These are phyloP conservation scores for Catostomus latipinnis DNA, from an alignment of 2,797 vertebrate species.

Conservation along the genomic window DNA sequence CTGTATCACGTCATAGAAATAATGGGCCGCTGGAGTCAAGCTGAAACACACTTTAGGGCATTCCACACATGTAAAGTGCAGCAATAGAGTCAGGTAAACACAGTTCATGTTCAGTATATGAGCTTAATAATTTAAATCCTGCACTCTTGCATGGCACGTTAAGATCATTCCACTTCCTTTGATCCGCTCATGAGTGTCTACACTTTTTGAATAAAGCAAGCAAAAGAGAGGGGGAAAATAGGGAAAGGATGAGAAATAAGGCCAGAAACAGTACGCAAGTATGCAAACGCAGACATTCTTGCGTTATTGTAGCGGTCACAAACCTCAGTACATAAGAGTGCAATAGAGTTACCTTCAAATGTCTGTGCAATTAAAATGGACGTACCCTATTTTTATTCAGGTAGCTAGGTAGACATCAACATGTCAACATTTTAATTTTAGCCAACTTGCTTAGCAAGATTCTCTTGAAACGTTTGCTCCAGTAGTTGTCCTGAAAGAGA, in stretches of 20 bases:
- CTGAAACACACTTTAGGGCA: slow-evolving; percentile 36
- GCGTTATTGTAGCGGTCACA: too few relatives aligned
- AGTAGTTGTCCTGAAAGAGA: too few relatives aligned
- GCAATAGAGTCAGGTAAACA: slow-evolving; percentile 24
- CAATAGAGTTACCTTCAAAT: not conserved
- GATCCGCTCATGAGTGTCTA: slow-evolving; percentile 26
- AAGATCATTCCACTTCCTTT: slow-evolving; percentile 39
- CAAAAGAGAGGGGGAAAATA: not conserved
- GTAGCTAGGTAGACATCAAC: too few relatives aligned
- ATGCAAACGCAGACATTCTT: not conserved
- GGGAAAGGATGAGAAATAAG: not conserved
- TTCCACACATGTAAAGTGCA: slow-evolving; percentile 22
- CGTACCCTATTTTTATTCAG: too few relatives aligned
- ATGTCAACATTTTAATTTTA: too few relatives aligned
- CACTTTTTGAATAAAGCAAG: not conserved
- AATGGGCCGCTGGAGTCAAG: slow-evolving; percentile 20
- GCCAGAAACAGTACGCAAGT: slow-evolving; percentile 1
- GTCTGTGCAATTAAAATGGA: not conserved
- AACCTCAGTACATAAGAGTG: too few relatives aligned
- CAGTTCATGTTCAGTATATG: slow-evolving; percentile 11
- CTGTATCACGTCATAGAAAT: slow-evolving; percentile 26
- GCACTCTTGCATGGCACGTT: slow-evolving; percentile 34
- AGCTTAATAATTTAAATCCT: slow-evolving; percentile 49
- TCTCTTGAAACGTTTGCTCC: too few relatives aligned
- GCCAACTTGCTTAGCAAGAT: too few relatives aligned